Percentiles rank a stretch among this genome's conserved stretches.
Evolutionary conservation across 2,888 invertebrate genomes (phyloP).

Genomic region (Sclerodermus sp.): DNA sequence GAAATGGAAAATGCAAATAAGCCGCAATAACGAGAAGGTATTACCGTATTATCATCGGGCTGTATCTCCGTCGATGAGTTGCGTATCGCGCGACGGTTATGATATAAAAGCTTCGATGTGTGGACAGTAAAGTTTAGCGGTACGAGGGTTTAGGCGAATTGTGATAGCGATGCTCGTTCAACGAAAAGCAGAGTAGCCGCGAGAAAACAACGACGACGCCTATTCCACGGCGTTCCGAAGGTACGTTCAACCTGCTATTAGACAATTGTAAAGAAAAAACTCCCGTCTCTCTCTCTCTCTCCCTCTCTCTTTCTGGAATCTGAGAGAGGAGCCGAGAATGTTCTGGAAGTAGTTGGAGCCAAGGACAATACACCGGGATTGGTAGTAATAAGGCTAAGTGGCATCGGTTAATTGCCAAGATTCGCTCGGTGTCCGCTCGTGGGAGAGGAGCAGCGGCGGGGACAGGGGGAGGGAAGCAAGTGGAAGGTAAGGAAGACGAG

Average conservation of each 20-base stretch:
- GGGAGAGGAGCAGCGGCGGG: constrained; percentile 14
- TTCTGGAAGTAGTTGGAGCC: no score
- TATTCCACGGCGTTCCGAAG: no score
- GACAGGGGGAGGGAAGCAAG: no score
- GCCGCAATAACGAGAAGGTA: constrained; percentile 44
- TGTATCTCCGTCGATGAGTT: constrained; percentile 34
- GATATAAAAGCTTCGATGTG: constrained; percentile 18
- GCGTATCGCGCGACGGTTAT: constrained; percentile 31
- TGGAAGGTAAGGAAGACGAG: no score
- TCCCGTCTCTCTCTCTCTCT: no score
- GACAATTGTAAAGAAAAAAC: no score
- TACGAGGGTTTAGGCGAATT: background rate
- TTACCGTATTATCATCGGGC: constrained; percentile 36
- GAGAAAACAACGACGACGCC: background rate
- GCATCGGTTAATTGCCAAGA: constrained; percentile 46
- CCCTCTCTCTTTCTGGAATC: no score
- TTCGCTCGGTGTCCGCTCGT: constrained; percentile 24
- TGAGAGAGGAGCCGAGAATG: no score
- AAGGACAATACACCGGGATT: constrained; percentile 7
- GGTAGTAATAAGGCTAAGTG: constrained; percentile 40
- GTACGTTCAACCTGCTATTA: no score
- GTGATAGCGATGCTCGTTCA: no score
- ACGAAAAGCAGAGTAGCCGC: no score
- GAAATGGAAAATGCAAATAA: constrained; percentile 48
- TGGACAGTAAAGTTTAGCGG: background rate